Base-by-base conservation (phyloP, 2,113 vertebrate species). In the Aramus guarauna region DNA sequence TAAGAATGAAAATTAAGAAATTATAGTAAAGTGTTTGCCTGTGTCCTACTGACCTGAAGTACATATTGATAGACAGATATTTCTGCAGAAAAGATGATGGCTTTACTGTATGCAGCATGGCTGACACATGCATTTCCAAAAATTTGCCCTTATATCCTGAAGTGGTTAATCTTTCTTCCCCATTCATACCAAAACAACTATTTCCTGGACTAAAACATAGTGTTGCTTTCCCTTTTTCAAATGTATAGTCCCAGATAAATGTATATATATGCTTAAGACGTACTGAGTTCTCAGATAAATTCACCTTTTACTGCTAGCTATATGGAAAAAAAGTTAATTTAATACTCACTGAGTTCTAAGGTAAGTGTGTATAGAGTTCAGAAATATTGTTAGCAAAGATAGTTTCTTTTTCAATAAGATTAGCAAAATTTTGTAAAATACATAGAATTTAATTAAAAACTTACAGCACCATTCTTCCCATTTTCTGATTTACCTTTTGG, bases 401-500 rank as follows among this genome's bases (percentile, higher is more conserved):
- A 76, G 37, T 43, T 74, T 69, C 5, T 37, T 78, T 75, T 87
- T 8, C 37, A 81, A 59, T 5, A 77, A 5, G 2, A 63, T 55
- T 26, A 63, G 34, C 19, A 86, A 81, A 23, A 15, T 55, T 73
- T 86, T 47, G 3, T 47, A 20, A 77, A 62, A 55, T 47, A 59
- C 9, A 27, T 1, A 43, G n/a, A 64, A 66, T 16, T 67, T 36
- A 67, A 84, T 34, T 52, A 50, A 74, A 89, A 84, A 17, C 5
- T 67, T n/a, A 63, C 24, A 82, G 23, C 29, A 56, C 5, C 34
- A 12, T 43, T 53, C 29, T 62, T 78, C 18, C 13, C 34, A 29
- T 82, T 87, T 91, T 55, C 43, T 58, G 39, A 59, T 81, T 97
- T 92, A 98, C 98, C 97, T 97, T 96, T 96, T 0, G 52, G 10